Base-by-base conservation (phyloP, 1,140 invertebrate species). In the Ips typographus region DNA sequence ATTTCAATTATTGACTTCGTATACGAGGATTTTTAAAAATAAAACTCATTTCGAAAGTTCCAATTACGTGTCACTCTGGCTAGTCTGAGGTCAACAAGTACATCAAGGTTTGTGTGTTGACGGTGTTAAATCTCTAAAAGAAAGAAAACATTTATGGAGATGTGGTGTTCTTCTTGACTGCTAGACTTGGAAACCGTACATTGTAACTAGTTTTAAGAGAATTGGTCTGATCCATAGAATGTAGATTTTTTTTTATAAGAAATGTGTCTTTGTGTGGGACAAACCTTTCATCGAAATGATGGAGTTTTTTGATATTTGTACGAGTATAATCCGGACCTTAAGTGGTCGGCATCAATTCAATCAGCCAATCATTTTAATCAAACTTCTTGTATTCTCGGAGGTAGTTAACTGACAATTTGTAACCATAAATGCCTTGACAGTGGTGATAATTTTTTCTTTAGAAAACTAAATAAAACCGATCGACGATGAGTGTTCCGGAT, bases 171-270 rank as follows among this genome's bases (percentile, higher is more conserved):
- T 2, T 43, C 36, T 57, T 65, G 63, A 43, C 63, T 65, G 39
- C 41, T 6, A 55, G 41, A 51, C 4, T 52, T 47, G 44, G 36
- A 63, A 7, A 52, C 51, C 3, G 47, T 52, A 52, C 4, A 40
- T 63, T 47, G 4, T 39, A 59, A 52, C 2, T 61, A 44, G 41
- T 49, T 5, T 51, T 69, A 72, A 70, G 62, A 38, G 38, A 43
- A 8, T 51, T 62, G 77, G 77, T 78, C 77, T 78, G 77, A 78
- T 78, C 77, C 77, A 78, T 78, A 76, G 77, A 78, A 78, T 77
- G 74, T 77, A 78, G 77, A 76, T 76, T 77, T 77, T 77, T 76
- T 77, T 77, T 68, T 73, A 75, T 71, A 61, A 38, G 65, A 72
- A 72, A 64, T 65, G 40, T 59, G 57, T 68, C 70, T 71, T 38